phyloP scores from a whole-genome alignment of 2,797 vertebrate species.

The Sebastes vulpes region DNA sequence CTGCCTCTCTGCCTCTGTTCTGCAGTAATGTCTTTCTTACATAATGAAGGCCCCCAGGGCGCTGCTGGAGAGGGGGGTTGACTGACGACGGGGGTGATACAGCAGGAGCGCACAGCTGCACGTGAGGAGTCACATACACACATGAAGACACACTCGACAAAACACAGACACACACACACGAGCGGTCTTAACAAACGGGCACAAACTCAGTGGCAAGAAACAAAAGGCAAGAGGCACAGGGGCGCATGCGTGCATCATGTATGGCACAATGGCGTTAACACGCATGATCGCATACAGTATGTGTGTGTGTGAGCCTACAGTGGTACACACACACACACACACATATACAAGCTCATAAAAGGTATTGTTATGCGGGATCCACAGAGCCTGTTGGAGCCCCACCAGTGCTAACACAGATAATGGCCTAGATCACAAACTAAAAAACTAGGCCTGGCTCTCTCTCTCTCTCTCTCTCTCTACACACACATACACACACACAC shows the following conservation, averaged over 20 bases:
- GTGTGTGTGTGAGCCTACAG: slow-evolving; percentile 12
- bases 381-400: slow-evolving; percentile 84
- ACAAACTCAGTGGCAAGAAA: slow-evolving; percentile 54
- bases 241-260: slow-evolving; percentile 53
- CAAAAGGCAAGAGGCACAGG: slow-evolving; percentile 39
- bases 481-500: slow-evolving; percentile 1
- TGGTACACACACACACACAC: slow-evolving; percentile 16
- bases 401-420: slow-evolving; percentile 90
- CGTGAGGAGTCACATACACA: slow-evolving; percentile 60
- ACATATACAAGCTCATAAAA: slow-evolving; percentile 66
- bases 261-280: slow-evolving; percentile 59
- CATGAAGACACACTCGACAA: slow-evolving; percentile 29
- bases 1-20: slow-evolving; percentile 68
- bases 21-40: slow-evolving; percentile 83
- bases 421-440: slow-evolving; percentile 89
- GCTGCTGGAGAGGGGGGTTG: slow-evolving; percentile 68
- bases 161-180: slow-evolving; percentile 1
- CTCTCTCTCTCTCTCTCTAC: not conserved
- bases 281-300: slow-evolving; percentile 41
- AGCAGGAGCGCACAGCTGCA: slow-evolving; percentile 79
- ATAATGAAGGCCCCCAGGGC: slow-evolving; percentile 83
- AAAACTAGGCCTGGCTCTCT: slow-evolving; percentile 85
- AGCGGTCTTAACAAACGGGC: slow-evolving; percentile 34
- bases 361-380: slow-evolving; percentile 86
- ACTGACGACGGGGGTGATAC: slow-evolving; percentile 75